Evolutionary conservation across 2,113 vertebrate genomes (phyloP).

Genomic region (Pteropus alecto): DNA sequence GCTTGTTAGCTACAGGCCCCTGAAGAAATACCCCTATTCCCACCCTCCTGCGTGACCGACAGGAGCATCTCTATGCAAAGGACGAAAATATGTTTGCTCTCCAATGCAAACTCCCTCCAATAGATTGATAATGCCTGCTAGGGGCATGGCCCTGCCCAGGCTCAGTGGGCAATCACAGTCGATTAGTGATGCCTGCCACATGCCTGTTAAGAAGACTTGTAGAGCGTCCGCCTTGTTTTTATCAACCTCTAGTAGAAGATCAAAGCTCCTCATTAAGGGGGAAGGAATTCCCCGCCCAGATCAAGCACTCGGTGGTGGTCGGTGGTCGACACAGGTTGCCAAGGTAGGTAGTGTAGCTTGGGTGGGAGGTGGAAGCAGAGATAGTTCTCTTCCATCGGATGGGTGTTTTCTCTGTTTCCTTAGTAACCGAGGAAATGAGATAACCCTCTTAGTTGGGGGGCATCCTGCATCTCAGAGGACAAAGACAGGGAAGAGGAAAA

Average conservation of each 20-base stretch:
- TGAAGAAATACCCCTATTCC: neutral
- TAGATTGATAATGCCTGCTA: neutral
- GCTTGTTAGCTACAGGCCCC: neutral
- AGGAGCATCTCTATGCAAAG: neutral
- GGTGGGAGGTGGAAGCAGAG: neutral
- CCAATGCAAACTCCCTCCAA: neutral
- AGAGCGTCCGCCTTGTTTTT: neutral
- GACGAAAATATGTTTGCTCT: neutral
- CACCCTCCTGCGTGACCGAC: neutral
- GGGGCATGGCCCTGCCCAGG: neutral
- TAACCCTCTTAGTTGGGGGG: neutral
- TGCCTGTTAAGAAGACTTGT: neutral
- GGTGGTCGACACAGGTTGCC: neutral
- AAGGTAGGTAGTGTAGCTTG: neutral
- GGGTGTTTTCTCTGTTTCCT: slow-evolving; percentile 5
- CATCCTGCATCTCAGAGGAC: neutral
- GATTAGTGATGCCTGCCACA: neutral
- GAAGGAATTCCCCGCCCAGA: neutral
- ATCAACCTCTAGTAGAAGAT: neutral
- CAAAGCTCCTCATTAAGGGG: neutral
- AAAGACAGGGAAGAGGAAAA: neutral
- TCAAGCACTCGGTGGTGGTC: neutral
- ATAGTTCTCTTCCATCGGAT: neutral
- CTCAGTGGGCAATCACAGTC: neutral
- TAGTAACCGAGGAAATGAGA: slow-evolving; percentile 37